Conservation (phyloP, 2,888 invertebrate species). For the Augiades crinisus region DNA sequence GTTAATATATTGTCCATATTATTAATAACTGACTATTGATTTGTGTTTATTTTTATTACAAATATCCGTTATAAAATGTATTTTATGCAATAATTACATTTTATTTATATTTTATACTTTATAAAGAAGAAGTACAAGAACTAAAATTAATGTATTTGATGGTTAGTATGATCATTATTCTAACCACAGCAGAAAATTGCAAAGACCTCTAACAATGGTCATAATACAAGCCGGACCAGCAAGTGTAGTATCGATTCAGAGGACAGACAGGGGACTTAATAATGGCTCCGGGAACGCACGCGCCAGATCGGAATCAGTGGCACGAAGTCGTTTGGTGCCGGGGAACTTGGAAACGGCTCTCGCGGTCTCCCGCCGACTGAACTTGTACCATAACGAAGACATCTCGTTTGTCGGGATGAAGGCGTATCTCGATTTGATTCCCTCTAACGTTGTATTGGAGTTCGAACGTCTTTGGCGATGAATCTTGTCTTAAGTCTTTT, state of each 20-base stretch:
- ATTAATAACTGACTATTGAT: no score
- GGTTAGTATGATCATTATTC: no score
- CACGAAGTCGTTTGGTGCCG: constrained; percentile 47
- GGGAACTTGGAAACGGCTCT: constrained; percentile 51
- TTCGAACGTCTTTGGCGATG: no score
- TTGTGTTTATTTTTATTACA: no score
- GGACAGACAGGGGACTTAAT: constrained; percentile 6
- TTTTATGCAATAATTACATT: no score
- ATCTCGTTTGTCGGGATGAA: background rate
- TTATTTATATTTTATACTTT: background rate
- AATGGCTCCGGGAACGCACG: constrained; percentile 46
- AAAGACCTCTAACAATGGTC: background rate
- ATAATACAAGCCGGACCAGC: background rate
- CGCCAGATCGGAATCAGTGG: constrained; percentile 58
- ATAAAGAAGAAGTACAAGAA: no score
- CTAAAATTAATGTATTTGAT: no score
- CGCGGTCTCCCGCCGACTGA: constrained; percentile 37
- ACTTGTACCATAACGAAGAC: constrained; percentile 51
- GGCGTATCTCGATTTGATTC: constrained; percentile 3
- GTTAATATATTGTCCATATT: no score
- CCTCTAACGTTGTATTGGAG: background rate
- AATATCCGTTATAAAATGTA: no score
- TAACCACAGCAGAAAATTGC: background rate
- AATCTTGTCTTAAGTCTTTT: no score
- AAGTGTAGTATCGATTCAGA: constrained; percentile 6